Evolutionary conservation across 1,140 invertebrate species (phyloP).

Genomic region (Aphelenchoides avenae): DNA sequence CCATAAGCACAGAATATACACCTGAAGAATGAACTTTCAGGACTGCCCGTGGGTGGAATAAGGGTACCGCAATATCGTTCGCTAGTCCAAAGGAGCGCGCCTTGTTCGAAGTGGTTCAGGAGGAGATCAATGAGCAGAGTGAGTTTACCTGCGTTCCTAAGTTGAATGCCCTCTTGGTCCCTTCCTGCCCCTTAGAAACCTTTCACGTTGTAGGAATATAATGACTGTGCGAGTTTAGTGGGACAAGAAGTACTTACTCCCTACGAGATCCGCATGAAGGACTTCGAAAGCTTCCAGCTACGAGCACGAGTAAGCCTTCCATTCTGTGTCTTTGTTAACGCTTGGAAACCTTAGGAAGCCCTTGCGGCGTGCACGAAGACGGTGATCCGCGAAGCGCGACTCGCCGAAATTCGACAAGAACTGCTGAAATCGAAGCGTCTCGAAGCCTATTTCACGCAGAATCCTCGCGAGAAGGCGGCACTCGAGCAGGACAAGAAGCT

Average conservation of each 20-base stretch:
- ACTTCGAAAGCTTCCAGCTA: conserved; percentile 91
- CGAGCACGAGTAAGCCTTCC: conserved; percentile 67
- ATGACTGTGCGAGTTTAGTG: conserved; percentile 42
- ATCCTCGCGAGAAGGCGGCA: conserved; percentile 81
- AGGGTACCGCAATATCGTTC: conserved; percentile 89
- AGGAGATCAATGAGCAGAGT: conserved; percentile 65
- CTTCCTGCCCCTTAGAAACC: neutral
- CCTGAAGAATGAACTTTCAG: conserved; percentile 45
- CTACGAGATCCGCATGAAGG: conserved; percentile 87
- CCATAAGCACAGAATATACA: no score
- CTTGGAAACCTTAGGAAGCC: conserved; percentile 69
- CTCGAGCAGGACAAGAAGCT: conserved; percentile 83
- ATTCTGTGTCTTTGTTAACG: conserved; percentile 16
- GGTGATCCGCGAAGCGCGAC: conserved; percentile 81
- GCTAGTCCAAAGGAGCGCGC: conserved; percentile 75
- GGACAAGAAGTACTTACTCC: conserved; percentile 67
- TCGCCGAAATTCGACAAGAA: conserved; percentile 93
- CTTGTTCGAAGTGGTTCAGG: conserved; percentile 73
- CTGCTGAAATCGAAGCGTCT: conserved; percentile 84
- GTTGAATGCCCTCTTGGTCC: neutral
- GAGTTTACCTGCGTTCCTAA: neutral
- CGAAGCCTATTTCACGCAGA: conserved; percentile 90
- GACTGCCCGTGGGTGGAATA: conserved; percentile 85
- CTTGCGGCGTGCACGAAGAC: conserved; percentile 85
- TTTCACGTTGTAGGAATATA: no score